Conservation (phyloP, 2,797 vertebrate genomes). For the Amblyraja radiata region DNA sequence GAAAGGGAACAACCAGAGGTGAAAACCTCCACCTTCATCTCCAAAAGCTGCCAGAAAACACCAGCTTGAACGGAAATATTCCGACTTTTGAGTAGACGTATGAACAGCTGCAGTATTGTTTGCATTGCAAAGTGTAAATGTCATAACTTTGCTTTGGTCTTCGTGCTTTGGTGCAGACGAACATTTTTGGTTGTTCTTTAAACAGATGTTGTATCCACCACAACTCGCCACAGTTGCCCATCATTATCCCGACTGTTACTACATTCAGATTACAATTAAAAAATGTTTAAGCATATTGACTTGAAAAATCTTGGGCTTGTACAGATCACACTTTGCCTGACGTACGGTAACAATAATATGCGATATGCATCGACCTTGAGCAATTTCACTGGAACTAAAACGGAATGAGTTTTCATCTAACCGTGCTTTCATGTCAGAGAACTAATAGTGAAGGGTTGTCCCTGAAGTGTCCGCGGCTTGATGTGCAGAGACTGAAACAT, state of each 20-base stretch:
- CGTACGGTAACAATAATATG: background rate
- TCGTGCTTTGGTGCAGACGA: background rate
- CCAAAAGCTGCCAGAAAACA: background rate
- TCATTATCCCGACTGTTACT: background rate
- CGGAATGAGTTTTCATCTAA: background rate
- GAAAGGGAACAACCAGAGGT: no score
- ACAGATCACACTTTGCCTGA: background rate
- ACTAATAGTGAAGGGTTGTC: background rate
- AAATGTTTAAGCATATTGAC: background rate
- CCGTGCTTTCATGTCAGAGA: background rate
- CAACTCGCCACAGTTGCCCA: background rate
- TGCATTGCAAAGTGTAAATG: conserved; percentile 19
- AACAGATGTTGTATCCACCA: background rate
- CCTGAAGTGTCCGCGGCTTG: background rate
- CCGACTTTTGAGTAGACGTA: background rate
- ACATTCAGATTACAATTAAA: background rate
- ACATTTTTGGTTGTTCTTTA: background rate
- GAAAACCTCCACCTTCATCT: background rate
- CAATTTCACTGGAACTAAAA: background rate
- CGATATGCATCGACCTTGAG: background rate
- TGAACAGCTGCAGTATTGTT: background rate
- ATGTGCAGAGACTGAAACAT: background rate
- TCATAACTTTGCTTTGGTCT: background rate
- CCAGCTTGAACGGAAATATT: background rate
- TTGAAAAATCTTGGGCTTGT: background rate